A percentile compares a stretch with the other conserved stretches of the same genome.
Conservation (phyloP, 2,113 vertebrate species). For the Piliocolobus tephrosceles region DNA sequence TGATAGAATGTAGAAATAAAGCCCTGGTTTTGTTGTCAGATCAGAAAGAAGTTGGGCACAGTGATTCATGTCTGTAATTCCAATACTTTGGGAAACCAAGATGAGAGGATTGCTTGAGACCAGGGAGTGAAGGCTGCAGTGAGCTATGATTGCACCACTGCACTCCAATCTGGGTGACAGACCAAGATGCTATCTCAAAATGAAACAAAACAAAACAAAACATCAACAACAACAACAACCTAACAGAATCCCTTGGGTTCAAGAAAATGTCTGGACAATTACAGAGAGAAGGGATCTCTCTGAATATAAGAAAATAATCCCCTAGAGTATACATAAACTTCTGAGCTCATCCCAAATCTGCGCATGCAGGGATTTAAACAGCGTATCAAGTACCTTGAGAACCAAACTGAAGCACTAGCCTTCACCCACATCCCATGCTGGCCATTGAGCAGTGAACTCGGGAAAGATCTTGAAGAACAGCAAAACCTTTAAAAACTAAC, state of each 20-base stretch:
- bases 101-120: too few relatives aligned
- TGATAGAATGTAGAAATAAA: neutral
- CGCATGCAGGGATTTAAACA: neutral
- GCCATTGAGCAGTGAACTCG: accelerated
- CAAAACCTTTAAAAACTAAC: neutral
- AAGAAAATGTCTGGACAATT: neutral
- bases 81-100: too few relatives aligned
- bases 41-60: neutral
- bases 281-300: neutral
- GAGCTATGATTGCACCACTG: too few relatives aligned
- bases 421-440: neutral
- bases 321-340: neutral
- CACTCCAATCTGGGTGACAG: too few relatives aligned
- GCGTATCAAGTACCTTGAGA: neutral
- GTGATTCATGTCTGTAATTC: too few relatives aligned
- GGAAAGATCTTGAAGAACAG: neutral
- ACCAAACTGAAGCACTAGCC: neutral
- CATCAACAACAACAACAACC: neutral
- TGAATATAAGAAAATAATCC: neutral
- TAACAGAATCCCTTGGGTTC: accelerated
- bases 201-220: too few relatives aligned
- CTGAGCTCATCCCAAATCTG: neutral
- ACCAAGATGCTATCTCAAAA: too few relatives aligned
- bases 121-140: too few relatives aligned
- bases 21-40: neutral